Evolutionary conservation across 2,888 invertebrate species (phyloP), one percentile per base, ranked within the genome.

Genomic region (Macrophya annulata): DNA sequence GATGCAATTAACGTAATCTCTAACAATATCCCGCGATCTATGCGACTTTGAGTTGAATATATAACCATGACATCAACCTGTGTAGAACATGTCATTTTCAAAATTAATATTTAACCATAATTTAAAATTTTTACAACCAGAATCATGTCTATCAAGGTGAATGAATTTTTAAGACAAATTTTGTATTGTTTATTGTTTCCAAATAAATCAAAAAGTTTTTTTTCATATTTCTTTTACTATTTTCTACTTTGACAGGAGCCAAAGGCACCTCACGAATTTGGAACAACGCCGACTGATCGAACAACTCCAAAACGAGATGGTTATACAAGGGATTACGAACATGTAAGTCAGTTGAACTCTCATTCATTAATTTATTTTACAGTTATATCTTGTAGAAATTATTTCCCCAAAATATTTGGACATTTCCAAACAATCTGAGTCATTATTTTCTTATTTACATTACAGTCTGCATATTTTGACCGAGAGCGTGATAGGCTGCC

Each of bases 231-330:
- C 8, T 10, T 37, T 12, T 21, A 81, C 72, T 12, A 51, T 4
- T 0, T 55, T 84, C 84, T 37, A 43, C 37, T 6, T 12, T 71
- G 59, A 85, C 62, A 92, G 92, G 90, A 91, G 84, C 88, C 90
- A 31, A 86, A 84, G 85, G 85, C 85, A 72, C n/a, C 85, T 40
- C 84, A 48, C 84, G 82, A 89, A 68, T 84, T 89, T 85, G 88
- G 85, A 85, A 85, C 87, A 62, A 62, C 84, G 72, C 25, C 87
- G 15, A 84, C 85, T 48, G 83, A 86, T 12, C 51, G 37, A 21
- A 59, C 55, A 82, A 72, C 65, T 17, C 77, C 68, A 10, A 85
- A 85, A 72, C 87, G 40, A 81, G 43, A 82, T 37, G 86, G 86
- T 59, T 59, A 82, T 8, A 25, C 74, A 62, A 79, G 25, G 40